Evolutionary conservation across 2,113 vertebrate genomes (phyloP).

Genomic region (Porphyrio hochstetteri): DNA sequence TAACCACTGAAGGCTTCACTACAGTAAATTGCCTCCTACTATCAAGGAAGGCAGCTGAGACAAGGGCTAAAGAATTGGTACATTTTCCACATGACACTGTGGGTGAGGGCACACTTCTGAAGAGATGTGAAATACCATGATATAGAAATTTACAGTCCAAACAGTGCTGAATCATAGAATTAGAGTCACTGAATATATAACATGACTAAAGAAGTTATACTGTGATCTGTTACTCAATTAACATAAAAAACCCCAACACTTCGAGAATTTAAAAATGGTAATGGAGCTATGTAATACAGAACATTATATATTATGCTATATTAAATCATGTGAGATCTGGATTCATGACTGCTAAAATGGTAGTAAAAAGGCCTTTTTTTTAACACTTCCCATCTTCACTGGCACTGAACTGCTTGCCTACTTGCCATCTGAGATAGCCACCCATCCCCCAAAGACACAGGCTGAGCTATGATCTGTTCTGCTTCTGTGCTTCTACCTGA

Average conservation of each 20-base stretch:
- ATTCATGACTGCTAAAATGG: neutral
- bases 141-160: neutral
- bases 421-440: neutral
- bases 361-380: neutral
- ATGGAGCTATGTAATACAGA: neutral
- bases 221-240: neutral
- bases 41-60: neutral
- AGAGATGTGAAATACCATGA: neutral
- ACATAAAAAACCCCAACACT: neutral
- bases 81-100: neutral
- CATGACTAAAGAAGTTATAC: neutral
- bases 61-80: rapidly evolving
- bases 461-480: neutral
- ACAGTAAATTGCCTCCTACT: neutral
- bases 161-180: neutral
- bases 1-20: neutral
- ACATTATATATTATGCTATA: neutral
- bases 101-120: neutral
- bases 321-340: neutral
- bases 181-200: neutral
- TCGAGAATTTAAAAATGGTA: neutral
- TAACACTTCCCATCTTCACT: neutral
- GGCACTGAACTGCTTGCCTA: neutral
- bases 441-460: neutral
- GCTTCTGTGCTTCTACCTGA: neutral